A percentile compares a stretch with the other conserved stretches of the same genome.
Evolutionary conservation across 2,888 invertebrate genomes (phyloP).

Genomic region (Lordiphosa fenestrarum): DNA sequence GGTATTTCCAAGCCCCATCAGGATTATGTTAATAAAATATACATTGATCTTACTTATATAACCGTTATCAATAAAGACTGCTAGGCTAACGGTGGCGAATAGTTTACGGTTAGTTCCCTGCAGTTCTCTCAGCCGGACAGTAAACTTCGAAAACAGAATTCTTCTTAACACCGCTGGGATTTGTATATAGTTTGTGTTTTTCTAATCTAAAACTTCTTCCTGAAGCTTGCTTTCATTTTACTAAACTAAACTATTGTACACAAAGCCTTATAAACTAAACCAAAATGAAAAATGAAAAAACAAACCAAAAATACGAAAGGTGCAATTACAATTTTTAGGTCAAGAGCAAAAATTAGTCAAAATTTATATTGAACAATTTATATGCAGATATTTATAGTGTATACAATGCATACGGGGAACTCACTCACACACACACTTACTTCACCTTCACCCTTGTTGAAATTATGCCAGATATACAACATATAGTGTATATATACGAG

Average conservation of each 20-base stretch:
- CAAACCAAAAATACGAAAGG: slow-evolving; percentile 43
- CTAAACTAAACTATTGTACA: slow-evolving; percentile 7
- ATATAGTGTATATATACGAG: slow-evolving; percentile 32
- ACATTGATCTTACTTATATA: too few relatives aligned
- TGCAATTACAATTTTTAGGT: slow-evolving; percentile 67
- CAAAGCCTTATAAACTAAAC: slow-evolving; percentile 21
- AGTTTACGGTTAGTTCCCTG: too few relatives aligned
- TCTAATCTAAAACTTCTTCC: too few relatives aligned
- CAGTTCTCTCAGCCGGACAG: too few relatives aligned
- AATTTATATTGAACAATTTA: slow-evolving; percentile 53
- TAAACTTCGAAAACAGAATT: too few relatives aligned
- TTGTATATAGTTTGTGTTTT: too few relatives aligned
- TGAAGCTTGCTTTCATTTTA: background rate
- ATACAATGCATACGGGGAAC: background rate
- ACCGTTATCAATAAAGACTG: too few relatives aligned
- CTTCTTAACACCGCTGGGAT: too few relatives aligned
- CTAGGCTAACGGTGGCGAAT: too few relatives aligned
- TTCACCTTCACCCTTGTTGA: too few relatives aligned
- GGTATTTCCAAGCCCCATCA: too few relatives aligned
- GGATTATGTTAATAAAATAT: too few relatives aligned
- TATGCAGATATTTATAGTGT: slow-evolving; percentile 13
- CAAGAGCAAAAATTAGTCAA: slow-evolving; percentile 52
- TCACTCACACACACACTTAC: slow-evolving; percentile 15
- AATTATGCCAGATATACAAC: slow-evolving; percentile 17
- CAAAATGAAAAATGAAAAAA: slow-evolving; percentile 17